These are phyloP conservation scores for Drosophila asahinai DNA, from an alignment of 1,140 invertebrate genomes.

Conservation along the genomic window DNA sequence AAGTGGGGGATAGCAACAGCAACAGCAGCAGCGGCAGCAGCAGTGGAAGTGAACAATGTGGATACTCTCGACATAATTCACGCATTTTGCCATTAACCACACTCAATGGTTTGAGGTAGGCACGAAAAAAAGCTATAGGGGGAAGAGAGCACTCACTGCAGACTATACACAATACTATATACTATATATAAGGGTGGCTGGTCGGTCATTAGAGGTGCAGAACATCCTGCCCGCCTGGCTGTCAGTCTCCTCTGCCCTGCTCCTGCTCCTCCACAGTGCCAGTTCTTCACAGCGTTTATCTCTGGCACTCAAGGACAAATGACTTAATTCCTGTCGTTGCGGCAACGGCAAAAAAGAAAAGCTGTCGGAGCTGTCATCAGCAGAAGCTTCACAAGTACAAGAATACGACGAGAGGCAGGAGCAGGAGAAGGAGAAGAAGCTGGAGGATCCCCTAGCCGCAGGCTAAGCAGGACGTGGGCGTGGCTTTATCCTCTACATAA, in stretches of 20 bases:
- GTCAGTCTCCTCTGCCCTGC: conserved; percentile 1
- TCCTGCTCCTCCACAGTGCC: background rate
- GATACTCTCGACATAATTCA: conserved; percentile 78
- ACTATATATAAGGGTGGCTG: conserved; percentile 15
- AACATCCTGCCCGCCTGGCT: conserved; percentile 20
- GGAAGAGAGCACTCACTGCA: background rate
- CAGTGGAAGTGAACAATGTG: conserved; percentile 62
- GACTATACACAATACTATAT: background rate
- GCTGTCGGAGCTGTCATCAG: conserved; percentile 54
- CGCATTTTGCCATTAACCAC: conserved; percentile 83
- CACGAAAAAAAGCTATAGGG: conserved; percentile 14
- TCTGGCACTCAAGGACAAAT: conserved; percentile 79
- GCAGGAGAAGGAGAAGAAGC: background rate
- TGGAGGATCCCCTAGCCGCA: conserved; percentile 4
- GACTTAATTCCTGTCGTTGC: conserved; percentile 76
- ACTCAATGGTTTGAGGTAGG: conserved; percentile 54
- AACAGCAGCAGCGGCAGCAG: background rate
- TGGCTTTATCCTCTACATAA: conserved; percentile 23
- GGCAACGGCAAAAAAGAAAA: conserved; percentile 53
- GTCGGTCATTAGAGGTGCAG: conserved; percentile 45
- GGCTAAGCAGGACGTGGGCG: conserved; percentile 19
- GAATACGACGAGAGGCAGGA: background rate
- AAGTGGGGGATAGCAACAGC: background rate
- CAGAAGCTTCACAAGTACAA: conserved; percentile 32
- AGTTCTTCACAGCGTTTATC: conserved; percentile 60